Percentiles rank a stretch among this genome's conserved stretches.
phyloP scores from a whole-genome alignment of 2,888 invertebrate species.

The Prostheceraeus crozeri region DNA sequence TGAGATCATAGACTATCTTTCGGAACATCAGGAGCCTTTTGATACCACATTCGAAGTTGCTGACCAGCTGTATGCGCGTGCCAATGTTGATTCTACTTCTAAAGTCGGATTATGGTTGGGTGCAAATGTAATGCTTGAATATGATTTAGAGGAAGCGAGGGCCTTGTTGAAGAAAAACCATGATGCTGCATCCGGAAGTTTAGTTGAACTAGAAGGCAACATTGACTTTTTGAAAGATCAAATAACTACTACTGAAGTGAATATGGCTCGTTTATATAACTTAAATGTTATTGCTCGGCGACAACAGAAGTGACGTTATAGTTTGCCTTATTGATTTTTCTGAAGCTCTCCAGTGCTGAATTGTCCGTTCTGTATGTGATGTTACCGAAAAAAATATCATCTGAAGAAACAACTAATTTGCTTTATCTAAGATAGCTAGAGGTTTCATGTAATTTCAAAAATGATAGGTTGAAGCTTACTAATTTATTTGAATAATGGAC shows the following conservation, averaged over 20 bases:
- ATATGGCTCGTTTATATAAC: conserved; percentile 47
- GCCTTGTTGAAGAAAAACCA: conserved; percentile 66
- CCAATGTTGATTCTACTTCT: conserved; percentile 19
- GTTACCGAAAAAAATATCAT: too few relatives aligned
- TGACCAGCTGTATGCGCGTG: conserved; percentile 30
- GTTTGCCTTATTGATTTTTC: too few relatives aligned
- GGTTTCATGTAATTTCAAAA: too few relatives aligned
- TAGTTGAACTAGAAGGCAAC: conserved; percentile 78
- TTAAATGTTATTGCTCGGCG: conserved; percentile 28
- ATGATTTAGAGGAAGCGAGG: conserved; percentile 80
- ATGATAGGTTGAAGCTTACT: too few relatives aligned
- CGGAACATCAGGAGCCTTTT: conserved; percentile 5
- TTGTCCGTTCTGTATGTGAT: too few relatives aligned
- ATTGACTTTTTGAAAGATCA: conserved; percentile 90
- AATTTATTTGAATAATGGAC: too few relatives aligned
- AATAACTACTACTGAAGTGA: conserved; percentile 94
- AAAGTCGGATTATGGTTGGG: conserved; percentile 31
- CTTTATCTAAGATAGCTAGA: too few relatives aligned
- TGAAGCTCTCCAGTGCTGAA: too few relatives aligned
- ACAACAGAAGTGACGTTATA: too few relatives aligned
- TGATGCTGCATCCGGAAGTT: conserved; percentile 70
- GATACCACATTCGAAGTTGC: conserved; percentile 27
- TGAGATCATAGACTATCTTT: conserved; percentile 18
- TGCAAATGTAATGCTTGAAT: conserved; percentile 93
- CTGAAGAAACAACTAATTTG: too few relatives aligned